Percentiles rank a stretch among this genome's conserved stretches.
Conservation (phyloP, 2,888 invertebrate genomes). For the Rhingia rostrata region DNA sequence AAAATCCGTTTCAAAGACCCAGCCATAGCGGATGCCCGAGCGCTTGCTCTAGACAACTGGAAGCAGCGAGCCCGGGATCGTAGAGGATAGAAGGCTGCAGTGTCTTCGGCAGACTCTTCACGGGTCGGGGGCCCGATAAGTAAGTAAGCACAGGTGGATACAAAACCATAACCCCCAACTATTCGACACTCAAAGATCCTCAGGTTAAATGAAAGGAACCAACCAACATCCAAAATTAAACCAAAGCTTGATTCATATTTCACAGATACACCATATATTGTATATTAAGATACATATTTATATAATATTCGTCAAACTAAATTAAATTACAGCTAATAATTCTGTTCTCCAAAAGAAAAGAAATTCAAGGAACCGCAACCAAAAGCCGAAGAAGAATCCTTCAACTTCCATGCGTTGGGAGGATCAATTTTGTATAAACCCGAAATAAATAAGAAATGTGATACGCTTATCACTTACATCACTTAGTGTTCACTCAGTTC, state of each 20-base stretch:
- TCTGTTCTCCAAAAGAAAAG: not conserved
- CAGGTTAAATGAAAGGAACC: not conserved
- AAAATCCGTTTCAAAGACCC: no score
- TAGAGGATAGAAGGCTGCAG: no score
- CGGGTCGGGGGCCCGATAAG: no score
- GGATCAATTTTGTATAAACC: not conserved
- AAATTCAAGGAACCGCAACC: slow-evolving; percentile 1
- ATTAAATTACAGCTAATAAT: slow-evolving; percentile 28
- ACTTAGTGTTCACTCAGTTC: not conserved
- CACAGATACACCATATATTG: slow-evolving; percentile 6
- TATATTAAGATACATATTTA: slow-evolving; percentile 32
- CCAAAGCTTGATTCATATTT: not conserved
- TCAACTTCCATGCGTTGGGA: not conserved
- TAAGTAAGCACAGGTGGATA: no score
- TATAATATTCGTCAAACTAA: slow-evolving; percentile 28
- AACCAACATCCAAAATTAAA: not conserved
- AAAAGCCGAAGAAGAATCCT: not conserved
- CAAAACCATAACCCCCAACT: no score
- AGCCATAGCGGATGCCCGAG: no score
- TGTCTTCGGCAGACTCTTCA: no score
- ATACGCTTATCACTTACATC: not conserved
- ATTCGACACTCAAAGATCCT: not conserved
- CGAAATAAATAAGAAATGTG: slow-evolving; percentile 18
- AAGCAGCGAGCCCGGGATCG: no score
- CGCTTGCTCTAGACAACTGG: no score